phyloP scores from a whole-genome alignment of 2,113 vertebrate genomes.

The Dermatemys mawii region DNA sequence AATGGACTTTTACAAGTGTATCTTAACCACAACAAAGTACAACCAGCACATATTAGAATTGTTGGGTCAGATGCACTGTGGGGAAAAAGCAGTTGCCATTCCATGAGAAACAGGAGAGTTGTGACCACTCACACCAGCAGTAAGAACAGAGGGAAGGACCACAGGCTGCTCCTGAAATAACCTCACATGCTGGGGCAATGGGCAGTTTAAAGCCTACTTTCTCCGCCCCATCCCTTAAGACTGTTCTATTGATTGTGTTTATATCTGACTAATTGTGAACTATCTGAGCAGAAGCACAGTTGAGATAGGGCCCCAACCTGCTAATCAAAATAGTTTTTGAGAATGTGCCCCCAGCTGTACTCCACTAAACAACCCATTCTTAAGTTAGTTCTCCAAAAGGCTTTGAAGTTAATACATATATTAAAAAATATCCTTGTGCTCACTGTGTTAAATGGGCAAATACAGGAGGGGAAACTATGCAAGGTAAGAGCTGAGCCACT shows the following conservation, averaged over 20 bases:
- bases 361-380: not conserved
- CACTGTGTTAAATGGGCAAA: not conserved
- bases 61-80: not conserved
- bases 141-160: not conserved
- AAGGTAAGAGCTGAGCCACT: not conserved
- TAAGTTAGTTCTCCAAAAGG: not conserved
- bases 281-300: not conserved
- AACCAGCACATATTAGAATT: not conserved
- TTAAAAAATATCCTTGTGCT: too few relatives aligned
- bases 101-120: not conserved
- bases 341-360: not conserved
- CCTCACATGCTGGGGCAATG: not conserved
- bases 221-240: not conserved
- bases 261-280: not conserved
- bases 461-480: not conserved
- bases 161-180: not conserved
- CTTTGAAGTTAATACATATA: not conserved
- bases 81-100: not conserved
- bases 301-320: not conserved
- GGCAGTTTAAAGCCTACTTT: conserved; percentile 9
- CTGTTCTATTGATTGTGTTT: not conserved
- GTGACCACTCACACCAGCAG: not conserved
- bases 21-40: not conserved
- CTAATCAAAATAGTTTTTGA: not conserved
- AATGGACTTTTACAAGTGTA: not conserved